phyloP scores from a whole-genome alignment of 30 jellyfish, hydroid and myxozoan genomes.

The Aurelia aurita region DNA sequence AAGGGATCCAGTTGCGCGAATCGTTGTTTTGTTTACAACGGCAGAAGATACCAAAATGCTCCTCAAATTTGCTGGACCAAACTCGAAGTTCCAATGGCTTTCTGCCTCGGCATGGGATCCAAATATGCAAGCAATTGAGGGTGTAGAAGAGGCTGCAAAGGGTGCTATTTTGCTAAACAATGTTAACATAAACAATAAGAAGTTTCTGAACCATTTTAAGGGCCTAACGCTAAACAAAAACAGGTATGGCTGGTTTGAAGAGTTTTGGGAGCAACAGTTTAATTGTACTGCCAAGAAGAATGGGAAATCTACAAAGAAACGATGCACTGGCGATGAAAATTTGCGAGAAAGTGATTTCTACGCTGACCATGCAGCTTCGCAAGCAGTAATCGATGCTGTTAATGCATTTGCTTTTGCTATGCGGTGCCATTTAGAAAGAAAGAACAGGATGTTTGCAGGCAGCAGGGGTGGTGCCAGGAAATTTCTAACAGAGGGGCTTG shows the following conservation, averaged over 20 bases:
- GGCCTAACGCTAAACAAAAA: constrained; percentile 14
- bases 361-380: constrained; percentile 30
- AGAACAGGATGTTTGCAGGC: too few relatives aligned
- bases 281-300: constrained; percentile 11
- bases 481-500: too few relatives aligned
- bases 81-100: constrained; percentile 9
- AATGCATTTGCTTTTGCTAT: constrained; percentile 35
- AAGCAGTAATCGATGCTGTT: constrained; percentile 54
- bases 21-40: constrained; percentile 48
- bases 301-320: neutral
- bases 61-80: constrained; percentile 35
- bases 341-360: constrained; percentile 20
- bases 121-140: constrained; percentile 17
- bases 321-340: constrained; percentile 30
- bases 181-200: constrained; percentile 16
- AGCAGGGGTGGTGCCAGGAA: too few relatives aligned
- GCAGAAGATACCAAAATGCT: constrained; percentile 45
- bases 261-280: constrained; percentile 64
- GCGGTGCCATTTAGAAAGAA: neutral
- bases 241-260: constrained; percentile 43
- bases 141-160: constrained; percentile 23
- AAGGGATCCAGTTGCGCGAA: constrained; percentile 32
- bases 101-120: constrained; percentile 43
- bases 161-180: constrained; percentile 13
- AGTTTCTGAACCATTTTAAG: constrained; percentile 4